Base-by-base conservation (phyloP, 2,888 invertebrate species). In the Cancer borealis region DNA sequence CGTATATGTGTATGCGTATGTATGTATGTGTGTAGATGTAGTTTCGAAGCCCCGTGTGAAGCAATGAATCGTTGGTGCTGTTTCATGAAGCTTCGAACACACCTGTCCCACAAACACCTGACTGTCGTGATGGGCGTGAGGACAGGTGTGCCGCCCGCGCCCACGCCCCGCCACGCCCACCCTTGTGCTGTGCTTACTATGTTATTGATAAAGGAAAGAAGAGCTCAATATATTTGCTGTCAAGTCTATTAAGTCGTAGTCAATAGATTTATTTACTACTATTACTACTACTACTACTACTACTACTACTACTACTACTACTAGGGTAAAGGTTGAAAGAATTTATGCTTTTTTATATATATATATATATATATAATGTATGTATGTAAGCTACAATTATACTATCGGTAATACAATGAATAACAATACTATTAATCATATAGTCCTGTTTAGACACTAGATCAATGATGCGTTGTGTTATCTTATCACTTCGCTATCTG, bases 291-390 rank as follows among this genome's bases (percentile, higher is more conserved):
- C 49, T 21, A 66, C 66, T 66, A 66, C 66, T 66, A 66, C 21
- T 21, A 66, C 66, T 66, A 66, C 66, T 66, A 66, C 66, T 66
- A 66, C 66, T 66, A 66, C 66, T 66, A 66, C 66, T 66, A 66
- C 66, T 66, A 66, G 17, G 14, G 66, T 12, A 17, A 66, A 66
- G 66, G 66, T 66, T 21, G 54, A 54, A 54, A 21, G 21, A 66
- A 66, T 66, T 66, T 66, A 66, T 66, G 66, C 21, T 21, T 66
- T 14, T 66, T 4, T 66, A 21, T 66, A 66, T 66, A 21, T 66
- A 66, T 66, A 17, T 66, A 12, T 12, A 12, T 49, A 49, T 49
- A 49, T 49, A 49, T 49, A 49, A 49, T 49, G 66, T 54, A 54
- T 54, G 54, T 54, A 54, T 54, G 54, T 54, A 54, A 39, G 39